phyloP scores from a whole-genome alignment of 2,113 vertebrate species.

The Carettochelys insculpta region DNA sequence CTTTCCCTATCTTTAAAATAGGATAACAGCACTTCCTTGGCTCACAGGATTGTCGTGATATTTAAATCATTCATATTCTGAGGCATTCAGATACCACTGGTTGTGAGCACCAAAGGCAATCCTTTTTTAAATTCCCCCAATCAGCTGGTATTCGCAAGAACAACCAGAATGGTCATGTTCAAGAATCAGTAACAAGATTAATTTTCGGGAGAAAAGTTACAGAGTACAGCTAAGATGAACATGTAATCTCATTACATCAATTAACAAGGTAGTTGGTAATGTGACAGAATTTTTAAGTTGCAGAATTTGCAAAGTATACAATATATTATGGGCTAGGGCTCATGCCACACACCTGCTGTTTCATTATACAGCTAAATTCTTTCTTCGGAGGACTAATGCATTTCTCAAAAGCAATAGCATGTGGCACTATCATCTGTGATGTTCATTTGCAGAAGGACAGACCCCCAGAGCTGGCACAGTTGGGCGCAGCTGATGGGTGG shows the following conservation, averaged over 20 bases:
- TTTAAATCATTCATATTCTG: neutral
- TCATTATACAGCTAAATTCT: constrained; percentile 34
- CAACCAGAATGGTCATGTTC: constrained; percentile 13
- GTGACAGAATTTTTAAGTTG: neutral
- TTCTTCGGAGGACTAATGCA: neutral
- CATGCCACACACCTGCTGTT: constrained; percentile 47
- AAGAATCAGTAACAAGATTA: constrained; percentile 28
- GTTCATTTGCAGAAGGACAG: neutral
- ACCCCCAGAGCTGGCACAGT: too few relatives aligned
- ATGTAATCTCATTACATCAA: constrained; percentile 42
- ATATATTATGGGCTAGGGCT: constrained; percentile 54
- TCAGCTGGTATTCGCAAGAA: neutral
- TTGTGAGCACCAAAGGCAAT: neutral
- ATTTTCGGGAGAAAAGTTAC: neutral
- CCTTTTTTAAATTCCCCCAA: neutral
- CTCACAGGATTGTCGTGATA: neutral
- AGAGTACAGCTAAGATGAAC: constrained; percentile 54
- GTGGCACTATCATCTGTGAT: neutral
- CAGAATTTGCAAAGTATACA: constrained; percentile 6
- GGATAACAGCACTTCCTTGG: neutral
- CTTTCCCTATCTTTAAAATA: neutral
- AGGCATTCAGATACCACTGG: neutral
- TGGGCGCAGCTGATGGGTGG: too few relatives aligned
- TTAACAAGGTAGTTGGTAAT: neutral
- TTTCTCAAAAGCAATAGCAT: constrained; percentile 36